Evolutionary conservation across 2,888 invertebrate genomes (phyloP), one percentile per base, ranked within the genome.

Genomic region (Tinea trinotella): DNA sequence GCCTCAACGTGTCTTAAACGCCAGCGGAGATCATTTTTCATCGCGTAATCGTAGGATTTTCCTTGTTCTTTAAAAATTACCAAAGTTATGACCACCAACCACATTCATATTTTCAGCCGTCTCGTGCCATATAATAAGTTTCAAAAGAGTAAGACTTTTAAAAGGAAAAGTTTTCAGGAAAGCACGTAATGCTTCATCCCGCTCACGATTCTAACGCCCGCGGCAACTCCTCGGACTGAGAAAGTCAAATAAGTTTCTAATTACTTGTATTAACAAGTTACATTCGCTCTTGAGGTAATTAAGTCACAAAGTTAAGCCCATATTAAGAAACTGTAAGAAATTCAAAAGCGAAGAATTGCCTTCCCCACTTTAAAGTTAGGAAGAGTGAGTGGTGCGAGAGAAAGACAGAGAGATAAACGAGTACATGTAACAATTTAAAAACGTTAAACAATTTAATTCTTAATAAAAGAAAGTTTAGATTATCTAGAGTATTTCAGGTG

Each of bases 171-270:
- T 85, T 85, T 69, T 65, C 24, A 40, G 40, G 40, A 59, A 81
- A 83, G 81, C 80, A 80, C 78, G 82, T 83, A 83, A 84, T 85
- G 83, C 82, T 74, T 83, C 82, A 82, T 84, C 83, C 79, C 77
- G 79, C 76, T 81, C 82, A 78, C 75, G 81, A 79, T 74, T 80
- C 73, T 71, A 71, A 67, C 67, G 80, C 84, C 79, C 71, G 74
- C 72, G 83, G 83, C 74, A 73, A 75, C 68, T 79, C 70, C 72
- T 76, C 83, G 75, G 80, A 78, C 82, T 79, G 77, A 79, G 74
- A 79, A 79, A 82, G 76, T 82, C 82, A 83, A 85, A 83, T 83
- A 85, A 85, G 80, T 83, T 85, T 84, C 81, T 85, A 84, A 84
- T 85, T 85, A 82, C 83, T 84, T 84, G 81, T 82, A 84, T 84